These are phyloP conservation scores for Leucophenga varia DNA, from an alignment of 1,140 invertebrate species.

Conservation along the genomic window DNA sequence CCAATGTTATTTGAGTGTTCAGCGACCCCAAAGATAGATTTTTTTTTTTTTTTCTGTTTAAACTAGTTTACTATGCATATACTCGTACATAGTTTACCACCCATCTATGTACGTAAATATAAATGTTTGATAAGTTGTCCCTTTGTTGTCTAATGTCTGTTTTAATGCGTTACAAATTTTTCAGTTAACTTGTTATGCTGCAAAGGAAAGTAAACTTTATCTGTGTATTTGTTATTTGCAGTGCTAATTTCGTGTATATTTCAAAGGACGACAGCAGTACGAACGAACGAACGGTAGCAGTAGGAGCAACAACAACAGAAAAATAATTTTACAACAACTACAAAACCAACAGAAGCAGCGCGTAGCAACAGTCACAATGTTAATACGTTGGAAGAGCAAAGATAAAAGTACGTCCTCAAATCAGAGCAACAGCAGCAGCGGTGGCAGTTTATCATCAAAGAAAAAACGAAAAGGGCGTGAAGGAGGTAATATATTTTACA, in stretches of 20 bases:
- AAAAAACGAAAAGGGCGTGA: slow-evolving; percentile 63
- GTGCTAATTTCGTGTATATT: background rate
- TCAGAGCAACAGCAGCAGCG: slow-evolving; percentile 33
- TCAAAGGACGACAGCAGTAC: background rate
- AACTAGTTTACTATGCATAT: too few relatives aligned
- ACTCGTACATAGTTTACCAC: too few relatives aligned
- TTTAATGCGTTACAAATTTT: too few relatives aligned
- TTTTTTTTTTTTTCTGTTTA: too few relatives aligned
- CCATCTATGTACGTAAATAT: too few relatives aligned
- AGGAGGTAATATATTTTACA: too few relatives aligned
- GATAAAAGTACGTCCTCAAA: slow-evolving; percentile 60
- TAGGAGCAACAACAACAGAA: background rate
- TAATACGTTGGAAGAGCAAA: slow-evolving; percentile 63
- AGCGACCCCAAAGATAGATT: too few relatives aligned
- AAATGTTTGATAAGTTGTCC: too few relatives aligned
- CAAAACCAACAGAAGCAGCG: background rate
- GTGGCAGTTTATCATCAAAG: slow-evolving; percentile 57
- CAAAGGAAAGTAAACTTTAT: background rate
- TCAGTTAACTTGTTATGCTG: too few relatives aligned
- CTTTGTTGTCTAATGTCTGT: too few relatives aligned
- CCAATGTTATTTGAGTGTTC: too few relatives aligned
- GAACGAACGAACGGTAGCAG: background rate
- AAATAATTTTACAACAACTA: slow-evolving; percentile 9
- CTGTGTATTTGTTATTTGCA: slow-evolving; percentile 2
- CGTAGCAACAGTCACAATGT: slow-evolving; percentile 42